phyloP scores from a whole-genome alignment of 2,113 vertebrate species.

The Vimba vimba region DNA sequence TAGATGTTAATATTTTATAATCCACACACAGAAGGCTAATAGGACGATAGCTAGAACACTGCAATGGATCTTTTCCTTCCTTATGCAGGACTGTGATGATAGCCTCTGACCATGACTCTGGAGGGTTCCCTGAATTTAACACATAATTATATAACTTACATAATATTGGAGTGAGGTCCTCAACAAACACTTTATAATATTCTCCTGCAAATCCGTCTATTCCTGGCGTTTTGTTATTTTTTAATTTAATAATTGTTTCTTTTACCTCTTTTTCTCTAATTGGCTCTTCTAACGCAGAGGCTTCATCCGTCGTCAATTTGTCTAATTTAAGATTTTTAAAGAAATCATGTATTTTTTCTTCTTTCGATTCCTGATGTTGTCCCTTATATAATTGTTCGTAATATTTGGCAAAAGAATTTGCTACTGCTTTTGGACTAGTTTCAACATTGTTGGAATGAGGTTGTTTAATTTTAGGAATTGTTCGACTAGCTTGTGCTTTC shows the following conservation, averaged over 20 bases:
- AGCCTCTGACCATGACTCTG: constrained; percentile 21
- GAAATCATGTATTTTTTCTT: constrained; percentile 14
- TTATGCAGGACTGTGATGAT: background rate
- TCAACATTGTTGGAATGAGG: background rate
- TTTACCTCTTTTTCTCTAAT: constrained; percentile 3
- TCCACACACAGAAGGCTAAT: constrained; percentile 10
- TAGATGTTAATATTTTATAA: constrained; percentile 13
- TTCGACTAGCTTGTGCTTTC: constrained; percentile 9
- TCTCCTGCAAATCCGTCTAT: background rate
- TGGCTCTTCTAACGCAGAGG: constrained; percentile 17
- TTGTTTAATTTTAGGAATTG: background rate
- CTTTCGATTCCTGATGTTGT: too few relatives aligned
- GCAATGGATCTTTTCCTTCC: background rate
- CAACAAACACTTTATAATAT: constrained; percentile 11
- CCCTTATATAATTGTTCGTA: too few relatives aligned
- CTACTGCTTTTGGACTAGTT: background rate
- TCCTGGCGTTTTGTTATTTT: background rate
- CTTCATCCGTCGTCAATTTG: background rate
- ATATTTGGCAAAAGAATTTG: too few relatives aligned
- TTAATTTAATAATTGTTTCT: background rate
- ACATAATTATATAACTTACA: constrained; percentile 9
- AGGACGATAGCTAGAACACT: background rate
- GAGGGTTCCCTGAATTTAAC: constrained; percentile 7
- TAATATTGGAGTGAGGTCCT: background rate
- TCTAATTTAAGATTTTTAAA: constrained; percentile 2